phyloP scores from a whole-genome alignment of 2,797 vertebrate species.

The Emys orbicularis region DNA sequence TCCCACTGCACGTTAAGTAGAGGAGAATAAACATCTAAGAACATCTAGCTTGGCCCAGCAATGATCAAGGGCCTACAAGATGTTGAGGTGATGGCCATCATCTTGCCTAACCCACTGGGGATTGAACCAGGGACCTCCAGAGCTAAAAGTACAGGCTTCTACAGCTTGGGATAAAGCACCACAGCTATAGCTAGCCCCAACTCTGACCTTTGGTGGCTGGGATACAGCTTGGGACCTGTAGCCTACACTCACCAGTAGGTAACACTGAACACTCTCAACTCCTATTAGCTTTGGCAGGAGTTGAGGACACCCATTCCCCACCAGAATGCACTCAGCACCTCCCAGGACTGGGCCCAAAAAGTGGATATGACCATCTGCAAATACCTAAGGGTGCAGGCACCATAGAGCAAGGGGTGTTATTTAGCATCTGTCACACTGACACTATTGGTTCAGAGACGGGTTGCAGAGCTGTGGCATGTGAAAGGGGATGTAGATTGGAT shows the following conservation, averaged over 20 bases:
- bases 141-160: not conserved
- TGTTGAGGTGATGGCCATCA: not conserved
- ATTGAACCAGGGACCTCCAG: not conserved
- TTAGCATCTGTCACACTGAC: not conserved
- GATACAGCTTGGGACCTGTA: not conserved
- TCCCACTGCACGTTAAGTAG: not conserved
- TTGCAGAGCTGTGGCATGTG: not conserved
- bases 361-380: not conserved
- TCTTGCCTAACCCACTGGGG: not conserved
- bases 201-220: not conserved
- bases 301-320: not conserved
- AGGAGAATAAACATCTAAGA: not conserved
- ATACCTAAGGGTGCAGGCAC: not conserved
- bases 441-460: not conserved
- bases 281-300: not conserved
- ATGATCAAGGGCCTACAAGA: too few relatives aligned
- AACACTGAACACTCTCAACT: not conserved
- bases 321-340: fast-evolving
- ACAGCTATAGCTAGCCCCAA: not conserved
- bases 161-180: not conserved
- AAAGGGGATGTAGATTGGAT: not conserved
- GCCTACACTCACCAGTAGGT: not conserved
- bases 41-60: too few relatives aligned
- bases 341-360: not conserved
- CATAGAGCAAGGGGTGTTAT: not conserved